Conservation (phyloP, 1,140 invertebrate genomes). For the Lepidostoma basale region DNA sequence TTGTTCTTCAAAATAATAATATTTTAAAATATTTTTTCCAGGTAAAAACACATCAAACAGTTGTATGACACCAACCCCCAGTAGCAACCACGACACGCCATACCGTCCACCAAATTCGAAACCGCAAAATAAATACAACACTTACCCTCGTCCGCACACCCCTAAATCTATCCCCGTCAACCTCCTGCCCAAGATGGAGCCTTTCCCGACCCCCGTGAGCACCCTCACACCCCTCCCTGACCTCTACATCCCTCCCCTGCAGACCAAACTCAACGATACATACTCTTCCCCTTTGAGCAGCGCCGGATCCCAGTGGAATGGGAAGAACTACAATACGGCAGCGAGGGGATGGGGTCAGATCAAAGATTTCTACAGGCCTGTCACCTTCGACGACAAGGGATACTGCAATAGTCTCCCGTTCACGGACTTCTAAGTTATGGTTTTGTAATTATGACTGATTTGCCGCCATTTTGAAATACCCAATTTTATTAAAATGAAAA, state of each 20-base stretch:
- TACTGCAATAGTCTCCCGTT: slow-evolving; percentile 54
- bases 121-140: neutral
- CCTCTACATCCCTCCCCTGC: slow-evolving; percentile 51
- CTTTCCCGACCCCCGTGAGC: slow-evolving; percentile 51
- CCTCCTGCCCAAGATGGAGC: slow-evolving; percentile 58
- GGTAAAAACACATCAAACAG: slow-evolving; percentile 61
- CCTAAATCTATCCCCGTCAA: slow-evolving; percentile 50
- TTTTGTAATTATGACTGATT: too few species aligned
- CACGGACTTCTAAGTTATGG: slow-evolving; percentile 66
- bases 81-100: slow-evolving; percentile 58
- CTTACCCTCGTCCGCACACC: slow-evolving; percentile 56
- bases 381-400: slow-evolving; percentile 66
- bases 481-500: too few species aligned
- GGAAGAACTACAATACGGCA: slow-evolving; percentile 78
- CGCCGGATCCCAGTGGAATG: slow-evolving; percentile 51
- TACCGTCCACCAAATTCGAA: slow-evolving; percentile 54
- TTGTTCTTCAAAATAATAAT: neutral
- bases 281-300: slow-evolving; percentile 54
- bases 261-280: slow-evolving; percentile 56
- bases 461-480: too few species aligned
- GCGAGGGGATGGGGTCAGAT: slow-evolving; percentile 78
- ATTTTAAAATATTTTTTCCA: slow-evolving; percentile 47
- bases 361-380: slow-evolving; percentile 69
- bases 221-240: slow-evolving; percentile 53
- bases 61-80: slow-evolving; percentile 57